Percentiles rank a stretch among this genome's conserved stretches.
These are phyloP conservation scores for Unio pictorum DNA, from an alignment of 2,888 invertebrate genomes.

Conservation along the genomic window DNA sequence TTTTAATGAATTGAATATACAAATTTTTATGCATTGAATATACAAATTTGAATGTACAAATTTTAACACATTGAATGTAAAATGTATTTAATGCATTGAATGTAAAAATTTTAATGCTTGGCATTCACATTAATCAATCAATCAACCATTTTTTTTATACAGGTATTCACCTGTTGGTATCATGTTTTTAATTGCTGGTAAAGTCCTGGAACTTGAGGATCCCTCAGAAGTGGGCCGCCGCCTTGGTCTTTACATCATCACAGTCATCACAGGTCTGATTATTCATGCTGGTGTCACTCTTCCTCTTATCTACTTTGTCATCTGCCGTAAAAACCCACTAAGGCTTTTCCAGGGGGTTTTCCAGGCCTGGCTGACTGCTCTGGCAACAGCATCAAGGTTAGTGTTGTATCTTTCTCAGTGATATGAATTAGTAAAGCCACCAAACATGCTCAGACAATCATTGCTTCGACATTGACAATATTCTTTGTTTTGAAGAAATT, in stretches of 20 bases:
- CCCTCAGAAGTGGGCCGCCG: slow-evolving; percentile 77
- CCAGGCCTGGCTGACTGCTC: slow-evolving; percentile 79
- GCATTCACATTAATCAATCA: too few relatives aligned
- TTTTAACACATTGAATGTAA: too few relatives aligned
- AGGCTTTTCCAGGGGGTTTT: slow-evolving; percentile 77
- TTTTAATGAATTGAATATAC: too few relatives aligned
- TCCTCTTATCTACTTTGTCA: slow-evolving; percentile 77
- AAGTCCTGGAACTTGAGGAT: slow-evolving; percentile 76
- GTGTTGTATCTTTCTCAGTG: not conserved
- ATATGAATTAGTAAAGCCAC: too few relatives aligned
- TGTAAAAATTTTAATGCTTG: too few relatives aligned
- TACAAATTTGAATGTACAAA: too few relatives aligned
- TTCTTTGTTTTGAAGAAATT: too few relatives aligned
- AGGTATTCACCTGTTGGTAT: slow-evolving; percentile 82
- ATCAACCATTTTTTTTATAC: slow-evolving; percentile 17
- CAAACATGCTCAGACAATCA: too few relatives aligned
- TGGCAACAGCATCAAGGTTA: slow-evolving; percentile 79
- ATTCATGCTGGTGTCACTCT: slow-evolving; percentile 78
- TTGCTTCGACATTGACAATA: too few relatives aligned
- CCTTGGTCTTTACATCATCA: slow-evolving; percentile 79
- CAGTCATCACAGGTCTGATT: slow-evolving; percentile 74
- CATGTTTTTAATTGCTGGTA: slow-evolving; percentile 79
- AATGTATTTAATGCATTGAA: too few relatives aligned
- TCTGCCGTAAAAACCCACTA: slow-evolving; percentile 85
- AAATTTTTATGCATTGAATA: too few relatives aligned